phyloP scores from a whole-genome alignment of 2,113 vertebrate genomes.

The Psittacus erithacus region DNA sequence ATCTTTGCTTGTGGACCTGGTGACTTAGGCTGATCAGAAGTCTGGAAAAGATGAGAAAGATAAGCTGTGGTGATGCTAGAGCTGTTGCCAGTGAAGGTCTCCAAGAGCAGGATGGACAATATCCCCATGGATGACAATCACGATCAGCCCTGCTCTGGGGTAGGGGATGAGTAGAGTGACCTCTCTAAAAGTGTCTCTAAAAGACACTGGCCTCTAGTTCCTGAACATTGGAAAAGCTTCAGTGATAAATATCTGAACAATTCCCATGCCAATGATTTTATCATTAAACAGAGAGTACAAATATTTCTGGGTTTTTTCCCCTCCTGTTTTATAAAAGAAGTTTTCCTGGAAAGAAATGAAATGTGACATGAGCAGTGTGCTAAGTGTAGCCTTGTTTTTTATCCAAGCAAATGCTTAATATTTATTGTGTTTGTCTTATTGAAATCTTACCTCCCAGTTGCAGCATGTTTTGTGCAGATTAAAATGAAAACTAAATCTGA shows the following conservation, averaged over 20 bases:
- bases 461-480: background rate
- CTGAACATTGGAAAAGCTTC: background rate
- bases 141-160: background rate
- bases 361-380: background rate
- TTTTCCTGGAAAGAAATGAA: background rate
- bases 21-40: background rate
- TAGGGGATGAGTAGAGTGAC: background rate
- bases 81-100: background rate
- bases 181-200: background rate
- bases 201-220: background rate
- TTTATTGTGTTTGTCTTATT: slow-evolving; percentile 18
- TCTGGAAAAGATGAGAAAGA: background rate
- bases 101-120: background rate
- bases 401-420: background rate
- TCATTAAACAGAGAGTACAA: background rate
- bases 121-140: rapidly evolving
- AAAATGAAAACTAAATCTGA: background rate
- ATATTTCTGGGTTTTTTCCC: background rate
- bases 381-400: background rate
- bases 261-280: background rate
- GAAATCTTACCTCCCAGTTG: background rate
- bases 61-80: background rate
- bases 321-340: background rate
- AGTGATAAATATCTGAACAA: background rate
- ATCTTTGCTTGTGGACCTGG: rapidly evolving